Percentiles rank a stretch among this genome's conserved stretches.
Conservation (phyloP, 1,140 invertebrate species). For the Drosophila lacertosa region DNA sequence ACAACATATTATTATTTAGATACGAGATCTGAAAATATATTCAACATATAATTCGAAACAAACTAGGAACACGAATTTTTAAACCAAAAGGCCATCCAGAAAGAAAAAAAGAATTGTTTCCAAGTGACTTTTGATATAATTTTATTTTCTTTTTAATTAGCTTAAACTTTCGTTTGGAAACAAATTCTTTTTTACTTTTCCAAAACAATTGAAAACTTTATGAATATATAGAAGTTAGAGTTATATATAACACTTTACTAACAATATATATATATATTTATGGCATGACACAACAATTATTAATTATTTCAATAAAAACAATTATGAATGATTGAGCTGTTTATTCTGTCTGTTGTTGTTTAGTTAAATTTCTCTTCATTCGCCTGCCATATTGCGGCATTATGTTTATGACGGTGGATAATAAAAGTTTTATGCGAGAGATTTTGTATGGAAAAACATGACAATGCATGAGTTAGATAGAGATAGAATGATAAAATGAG, state of each 20-base stretch:
- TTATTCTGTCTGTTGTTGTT: slow-evolving; percentile 55
- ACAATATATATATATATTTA: slow-evolving; percentile 79
- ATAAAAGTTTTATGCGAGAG: slow-evolving; percentile 28
- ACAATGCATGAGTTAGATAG: slow-evolving; percentile 19
- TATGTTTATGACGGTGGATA: slow-evolving; percentile 26
- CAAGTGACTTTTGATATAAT: neutral
- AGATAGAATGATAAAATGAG: neutral
- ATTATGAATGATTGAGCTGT: slow-evolving; percentile 72
- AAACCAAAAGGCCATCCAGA: slow-evolving; percentile 43
- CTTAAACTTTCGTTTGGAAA: neutral
- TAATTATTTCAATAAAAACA: slow-evolving; percentile 79
- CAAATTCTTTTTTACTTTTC: slow-evolving; percentile 21
- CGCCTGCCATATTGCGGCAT: slow-evolving; percentile 11
- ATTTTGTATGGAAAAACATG: slow-evolving; percentile 23
- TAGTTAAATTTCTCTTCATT: slow-evolving; percentile 29
- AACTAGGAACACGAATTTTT: slow-evolving; percentile 24
- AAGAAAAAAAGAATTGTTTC: slow-evolving; percentile 11
- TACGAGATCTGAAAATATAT: neutral
- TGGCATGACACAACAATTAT: slow-evolving; percentile 83
- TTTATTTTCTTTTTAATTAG: neutral
- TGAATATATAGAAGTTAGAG: slow-evolving; percentile 67
- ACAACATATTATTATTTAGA: slow-evolving; percentile 34
- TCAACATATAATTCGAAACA: slow-evolving; percentile 35
- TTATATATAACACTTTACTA: slow-evolving; percentile 76
- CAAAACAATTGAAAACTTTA: slow-evolving; percentile 34